Percentiles rank a stretch among this genome's conserved stretches.
These are phyloP conservation scores for Nipponacmea schrenckii DNA, from an alignment of 2,888 invertebrate species.

Conservation along the genomic window DNA sequence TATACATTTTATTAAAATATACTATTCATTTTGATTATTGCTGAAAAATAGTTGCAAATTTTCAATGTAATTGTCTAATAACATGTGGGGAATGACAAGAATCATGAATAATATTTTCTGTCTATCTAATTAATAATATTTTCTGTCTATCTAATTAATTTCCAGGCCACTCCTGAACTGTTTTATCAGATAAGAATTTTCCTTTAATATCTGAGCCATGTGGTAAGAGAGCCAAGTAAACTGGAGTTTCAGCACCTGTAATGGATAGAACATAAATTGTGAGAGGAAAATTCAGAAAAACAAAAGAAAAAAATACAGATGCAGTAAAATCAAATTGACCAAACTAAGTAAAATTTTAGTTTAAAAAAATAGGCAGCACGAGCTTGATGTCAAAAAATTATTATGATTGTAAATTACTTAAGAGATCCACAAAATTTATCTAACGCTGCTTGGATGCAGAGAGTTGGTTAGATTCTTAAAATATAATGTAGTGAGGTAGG, in stretches of 20 bases:
- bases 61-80: no score
- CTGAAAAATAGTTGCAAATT: no score
- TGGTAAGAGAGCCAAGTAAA: conserved; percentile 43
- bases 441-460: no score
- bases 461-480: no score
- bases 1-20: no score
- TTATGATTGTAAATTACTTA: no score
- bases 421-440: no score
- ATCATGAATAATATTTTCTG: no score
- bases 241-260: conserved; percentile 44
- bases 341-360: background rate
- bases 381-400: background rate
- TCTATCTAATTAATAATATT: no score
- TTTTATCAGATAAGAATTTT: conserved; percentile 35
- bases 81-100: no score
- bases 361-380: background rate
- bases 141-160: background rate
- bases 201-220: conserved; percentile 34
- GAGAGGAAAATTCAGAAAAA: background rate
- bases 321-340: background rate
- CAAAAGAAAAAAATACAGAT: background rate
- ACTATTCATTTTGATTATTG: no score
- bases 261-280: conserved; percentile 9
- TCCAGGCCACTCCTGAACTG: conserved; percentile 26
- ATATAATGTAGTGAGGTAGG: no score